phyloP scores from a whole-genome alignment of 2,113 vertebrate genomes.

The Oreochromis niloticus region DNA sequence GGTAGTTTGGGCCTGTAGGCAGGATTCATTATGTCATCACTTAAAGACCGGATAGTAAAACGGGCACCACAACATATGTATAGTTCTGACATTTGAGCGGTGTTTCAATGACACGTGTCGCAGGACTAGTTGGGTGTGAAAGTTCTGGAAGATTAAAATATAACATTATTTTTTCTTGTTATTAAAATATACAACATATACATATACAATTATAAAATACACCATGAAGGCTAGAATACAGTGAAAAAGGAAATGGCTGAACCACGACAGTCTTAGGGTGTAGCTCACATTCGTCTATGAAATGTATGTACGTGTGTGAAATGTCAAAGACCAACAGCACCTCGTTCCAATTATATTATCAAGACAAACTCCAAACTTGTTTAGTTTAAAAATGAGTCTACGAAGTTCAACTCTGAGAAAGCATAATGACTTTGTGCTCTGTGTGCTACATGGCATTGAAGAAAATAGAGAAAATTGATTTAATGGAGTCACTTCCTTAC shows the following conservation, averaged over 20 bases:
- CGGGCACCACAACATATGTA: background rate
- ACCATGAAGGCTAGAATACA: background rate
- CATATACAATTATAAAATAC: background rate
- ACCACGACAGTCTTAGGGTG: background rate
- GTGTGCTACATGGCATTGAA: background rate
- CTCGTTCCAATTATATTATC: background rate
- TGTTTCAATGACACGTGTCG: background rate
- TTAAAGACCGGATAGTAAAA: background rate
- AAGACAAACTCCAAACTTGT: background rate
- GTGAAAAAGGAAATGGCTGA: background rate
- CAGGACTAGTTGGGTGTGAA: background rate
- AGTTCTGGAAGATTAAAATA: background rate
- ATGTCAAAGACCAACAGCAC: background rate
- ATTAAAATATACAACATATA: background rate
- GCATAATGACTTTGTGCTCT: background rate
- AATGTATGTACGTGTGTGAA: background rate
- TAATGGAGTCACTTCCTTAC: background rate
- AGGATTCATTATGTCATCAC: too few species aligned
- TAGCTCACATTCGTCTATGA: background rate
- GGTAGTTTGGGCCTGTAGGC: too few species aligned
- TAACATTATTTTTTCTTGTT: background rate
- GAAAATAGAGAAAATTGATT: background rate
- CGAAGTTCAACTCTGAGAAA: background rate
- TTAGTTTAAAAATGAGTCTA: background rate
- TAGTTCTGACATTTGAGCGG: background rate